Percentiles rank a stretch among this genome's conserved stretches.
Evolutionary conservation across 2,797 vertebrate genomes (phyloP).

Genomic region (Acropternis orthonyx): DNA sequence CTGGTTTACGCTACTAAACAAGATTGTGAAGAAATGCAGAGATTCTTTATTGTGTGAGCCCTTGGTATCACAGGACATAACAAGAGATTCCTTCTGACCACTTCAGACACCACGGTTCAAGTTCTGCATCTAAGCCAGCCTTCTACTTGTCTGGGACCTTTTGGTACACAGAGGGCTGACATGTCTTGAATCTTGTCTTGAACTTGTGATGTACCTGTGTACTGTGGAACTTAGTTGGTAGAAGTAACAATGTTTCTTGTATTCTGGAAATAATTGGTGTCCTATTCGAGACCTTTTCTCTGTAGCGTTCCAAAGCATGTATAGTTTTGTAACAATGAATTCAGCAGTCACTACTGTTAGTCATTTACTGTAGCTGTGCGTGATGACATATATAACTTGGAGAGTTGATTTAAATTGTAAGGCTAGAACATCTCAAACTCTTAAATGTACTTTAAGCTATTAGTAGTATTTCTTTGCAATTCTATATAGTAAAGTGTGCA

Average conservation of each 20-base stretch:
- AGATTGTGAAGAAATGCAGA: neutral
- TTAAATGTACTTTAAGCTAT: neutral
- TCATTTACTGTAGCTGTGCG: neutral
- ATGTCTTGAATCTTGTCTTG: neutral
- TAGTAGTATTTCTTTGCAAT: neutral
- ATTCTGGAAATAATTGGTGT: neutral
- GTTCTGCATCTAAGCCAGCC: neutral
- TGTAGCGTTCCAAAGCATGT: neutral
- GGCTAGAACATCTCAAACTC: neutral
- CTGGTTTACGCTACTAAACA: neutral
- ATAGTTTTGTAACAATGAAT: neutral
- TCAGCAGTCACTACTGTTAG: neutral
- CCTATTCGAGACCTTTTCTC: neutral
- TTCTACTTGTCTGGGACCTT: neutral
- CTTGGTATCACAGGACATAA: neutral
- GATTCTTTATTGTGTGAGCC: neutral
- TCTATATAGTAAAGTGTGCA: neutral
- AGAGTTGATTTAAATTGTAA: neutral
- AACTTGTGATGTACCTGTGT: neutral
- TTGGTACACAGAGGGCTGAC: neutral
- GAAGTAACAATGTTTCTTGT: neutral
- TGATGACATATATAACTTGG: neutral
- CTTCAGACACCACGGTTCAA: neutral
- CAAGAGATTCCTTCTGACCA: slow-evolving; percentile 1
- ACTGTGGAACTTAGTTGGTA: neutral